Percentiles rank a stretch among this genome's conserved stretches.
These are phyloP conservation scores for Trissoscelio sp. DNA, from an alignment of 2,888 invertebrate genomes.

Conservation along the genomic window DNA sequence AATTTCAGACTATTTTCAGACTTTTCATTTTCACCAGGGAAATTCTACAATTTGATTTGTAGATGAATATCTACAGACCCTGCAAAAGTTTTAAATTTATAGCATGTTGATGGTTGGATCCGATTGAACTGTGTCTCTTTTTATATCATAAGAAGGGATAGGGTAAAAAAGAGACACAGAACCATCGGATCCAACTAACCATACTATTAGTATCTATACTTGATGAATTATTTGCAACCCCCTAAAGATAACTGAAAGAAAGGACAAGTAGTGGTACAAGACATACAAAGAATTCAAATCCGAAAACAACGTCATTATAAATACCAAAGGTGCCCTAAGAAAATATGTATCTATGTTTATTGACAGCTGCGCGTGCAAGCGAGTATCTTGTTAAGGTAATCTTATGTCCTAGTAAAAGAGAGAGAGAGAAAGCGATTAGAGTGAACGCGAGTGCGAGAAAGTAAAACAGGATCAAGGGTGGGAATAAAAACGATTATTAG, in stretches of 20 bases:
- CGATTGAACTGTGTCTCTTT: too few species aligned
- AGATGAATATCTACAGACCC: too few species aligned
- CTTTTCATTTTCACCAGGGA: too few species aligned
- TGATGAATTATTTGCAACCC: too few species aligned
- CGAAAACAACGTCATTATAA: conserved; percentile 87
- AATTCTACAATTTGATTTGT: too few species aligned
- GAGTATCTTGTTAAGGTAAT: conserved; percentile 79
- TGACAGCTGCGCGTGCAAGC: conserved; percentile 79
- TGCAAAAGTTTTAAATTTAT: too few species aligned
- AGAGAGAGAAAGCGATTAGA: conserved; percentile 48
- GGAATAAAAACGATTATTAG: conserved; percentile 72
- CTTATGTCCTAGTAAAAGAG: conserved; percentile 74
- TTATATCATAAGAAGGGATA: too few species aligned
- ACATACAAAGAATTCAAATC: conserved; percentile 70
- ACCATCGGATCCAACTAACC: too few species aligned
- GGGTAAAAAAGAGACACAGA: too few species aligned
- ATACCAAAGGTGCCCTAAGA: conserved; percentile 95
- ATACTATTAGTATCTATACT: too few species aligned
- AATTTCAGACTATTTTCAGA: too few species aligned
- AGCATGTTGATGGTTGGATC: too few species aligned
- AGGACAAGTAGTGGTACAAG: conserved; percentile 61
- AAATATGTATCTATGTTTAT: conserved; percentile 86
- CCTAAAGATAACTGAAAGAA: conserved; percentile 70
- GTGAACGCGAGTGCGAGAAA: conserved; percentile 32
- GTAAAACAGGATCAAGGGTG: conserved; percentile 66